These are phyloP conservation scores for Baryphthengus martii DNA, from an alignment of 2,113 vertebrate genomes.

Conservation along the genomic window DNA sequence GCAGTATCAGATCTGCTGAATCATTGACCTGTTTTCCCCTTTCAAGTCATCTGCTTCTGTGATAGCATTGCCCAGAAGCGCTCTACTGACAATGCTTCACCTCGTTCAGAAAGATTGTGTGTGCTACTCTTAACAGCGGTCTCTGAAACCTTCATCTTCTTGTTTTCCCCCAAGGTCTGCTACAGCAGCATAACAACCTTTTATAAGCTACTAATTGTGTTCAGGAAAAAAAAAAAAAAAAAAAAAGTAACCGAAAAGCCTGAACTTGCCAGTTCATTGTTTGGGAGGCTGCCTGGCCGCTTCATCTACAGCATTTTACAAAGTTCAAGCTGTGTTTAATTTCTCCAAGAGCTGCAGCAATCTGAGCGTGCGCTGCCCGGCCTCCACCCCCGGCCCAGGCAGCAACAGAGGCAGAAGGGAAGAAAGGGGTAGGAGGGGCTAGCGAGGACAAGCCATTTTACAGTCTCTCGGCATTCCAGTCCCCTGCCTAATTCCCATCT, in stretches of 20 bases:
- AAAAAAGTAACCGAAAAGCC: neutral
- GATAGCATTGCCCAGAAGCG: neutral
- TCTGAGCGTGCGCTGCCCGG: neutral
- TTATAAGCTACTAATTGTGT: neutral
- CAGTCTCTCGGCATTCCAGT: conserved; percentile 51
- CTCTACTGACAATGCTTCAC: neutral
- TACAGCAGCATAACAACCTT: neutral
- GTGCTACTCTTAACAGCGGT: neutral
- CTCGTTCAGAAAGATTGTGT: neutral
- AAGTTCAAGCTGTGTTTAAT: neutral
- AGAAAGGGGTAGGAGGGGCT: neutral
- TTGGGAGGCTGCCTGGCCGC: neutral
- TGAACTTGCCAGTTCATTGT: neutral
- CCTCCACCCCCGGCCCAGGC: neutral
- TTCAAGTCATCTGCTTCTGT: neutral
- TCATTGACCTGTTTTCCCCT: neutral
- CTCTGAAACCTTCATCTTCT: neutral
- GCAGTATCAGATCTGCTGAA: neutral
- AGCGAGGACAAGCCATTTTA: conserved; percentile 31
- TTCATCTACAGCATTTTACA: neutral
- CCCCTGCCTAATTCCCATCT: conserved; percentile 57
- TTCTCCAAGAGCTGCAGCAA: neutral
- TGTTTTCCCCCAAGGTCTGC: neutral
- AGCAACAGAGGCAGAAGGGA: neutral
- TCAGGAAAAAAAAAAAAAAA: neutral